These are phyloP conservation scores for Manacus vitellinus DNA, from an alignment of 2,113 vertebrate genomes.

Conservation along the genomic window DNA sequence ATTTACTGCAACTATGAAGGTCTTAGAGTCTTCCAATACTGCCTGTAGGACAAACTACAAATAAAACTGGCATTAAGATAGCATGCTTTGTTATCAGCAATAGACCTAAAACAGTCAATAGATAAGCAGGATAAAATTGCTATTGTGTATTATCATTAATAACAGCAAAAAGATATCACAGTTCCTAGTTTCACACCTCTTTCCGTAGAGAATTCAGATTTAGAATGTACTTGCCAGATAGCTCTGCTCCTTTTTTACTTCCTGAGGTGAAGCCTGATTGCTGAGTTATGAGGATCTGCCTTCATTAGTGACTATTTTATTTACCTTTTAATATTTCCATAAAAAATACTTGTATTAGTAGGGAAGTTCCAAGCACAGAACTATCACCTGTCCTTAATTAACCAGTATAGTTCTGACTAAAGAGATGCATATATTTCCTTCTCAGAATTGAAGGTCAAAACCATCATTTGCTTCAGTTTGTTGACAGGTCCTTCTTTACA, in stretches of 20 bases:
- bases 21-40: neutral
- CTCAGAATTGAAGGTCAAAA: neutral
- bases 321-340: neutral
- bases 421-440: neutral
- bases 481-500: neutral
- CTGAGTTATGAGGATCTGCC: neutral
- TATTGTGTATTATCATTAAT: neutral
- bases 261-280: neutral
- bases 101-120: neutral
- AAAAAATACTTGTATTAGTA: neutral
- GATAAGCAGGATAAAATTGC: constrained; percentile 13
- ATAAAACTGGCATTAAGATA: neutral
- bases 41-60: neutral
- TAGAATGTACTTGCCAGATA: neutral
- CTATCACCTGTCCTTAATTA: neutral
- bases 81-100: neutral
- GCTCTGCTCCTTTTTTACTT: neutral
- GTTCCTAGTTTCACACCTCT: neutral
- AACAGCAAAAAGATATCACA: neutral
- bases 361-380: neutral
- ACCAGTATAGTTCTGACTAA: neutral
- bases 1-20: neutral
- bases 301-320: neutral
- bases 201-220: neutral
- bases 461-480: neutral